Evolutionary conservation across 2,113 vertebrate species (phyloP).

Genomic region (Thamnaconus septentrionalis): DNA sequence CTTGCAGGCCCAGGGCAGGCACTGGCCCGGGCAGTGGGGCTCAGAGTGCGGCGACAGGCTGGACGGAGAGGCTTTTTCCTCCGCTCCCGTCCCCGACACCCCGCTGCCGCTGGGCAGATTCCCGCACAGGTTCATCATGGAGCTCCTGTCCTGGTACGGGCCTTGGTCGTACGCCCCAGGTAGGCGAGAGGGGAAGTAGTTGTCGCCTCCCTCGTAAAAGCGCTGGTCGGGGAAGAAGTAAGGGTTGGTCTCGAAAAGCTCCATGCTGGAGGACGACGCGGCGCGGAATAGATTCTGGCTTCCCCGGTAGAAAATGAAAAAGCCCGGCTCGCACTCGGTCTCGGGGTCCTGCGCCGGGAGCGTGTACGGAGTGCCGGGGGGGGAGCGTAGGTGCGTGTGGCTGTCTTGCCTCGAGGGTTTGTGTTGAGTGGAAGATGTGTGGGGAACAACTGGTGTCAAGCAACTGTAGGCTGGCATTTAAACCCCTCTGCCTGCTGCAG

Average conservation of each 20-base stretch:
- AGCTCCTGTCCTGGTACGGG: conserved; percentile 82
- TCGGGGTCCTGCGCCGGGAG: conserved; percentile 24
- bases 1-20: conserved; percentile 97
- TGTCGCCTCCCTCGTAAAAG: conserved; percentile 90
- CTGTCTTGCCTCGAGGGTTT: conserved; percentile 57
- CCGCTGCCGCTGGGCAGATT: conserved; percentile 70
- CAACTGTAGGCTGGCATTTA: conserved; percentile 98
- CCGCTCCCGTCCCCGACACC: conserved; percentile 66
- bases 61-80: conserved; percentile 86
- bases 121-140: conserved; percentile 82
- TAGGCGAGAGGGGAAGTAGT: conserved; percentile 86
- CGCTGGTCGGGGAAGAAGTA: conserved; percentile 96
- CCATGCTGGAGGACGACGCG: conserved; percentile 76
- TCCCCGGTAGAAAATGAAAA: too few relatives aligned
- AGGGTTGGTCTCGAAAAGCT: conserved; percentile 97
- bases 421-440: conserved; percentile 79
- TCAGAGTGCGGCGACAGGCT: conserved; percentile 78
- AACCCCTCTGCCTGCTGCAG: conserved; percentile 94
- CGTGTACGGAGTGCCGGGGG: conserved; percentile 45
- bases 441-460: conserved; percentile 81
- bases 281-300: too few relatives aligned
- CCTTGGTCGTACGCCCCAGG: conserved; percentile 81
- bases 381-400: conserved; percentile 34
- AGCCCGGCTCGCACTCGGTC: background rate
- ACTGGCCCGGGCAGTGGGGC: conserved; percentile 91